Evolutionary conservation across 2,113 vertebrate genomes (phyloP).

Genomic region (Pionites leucogaster): DNA sequence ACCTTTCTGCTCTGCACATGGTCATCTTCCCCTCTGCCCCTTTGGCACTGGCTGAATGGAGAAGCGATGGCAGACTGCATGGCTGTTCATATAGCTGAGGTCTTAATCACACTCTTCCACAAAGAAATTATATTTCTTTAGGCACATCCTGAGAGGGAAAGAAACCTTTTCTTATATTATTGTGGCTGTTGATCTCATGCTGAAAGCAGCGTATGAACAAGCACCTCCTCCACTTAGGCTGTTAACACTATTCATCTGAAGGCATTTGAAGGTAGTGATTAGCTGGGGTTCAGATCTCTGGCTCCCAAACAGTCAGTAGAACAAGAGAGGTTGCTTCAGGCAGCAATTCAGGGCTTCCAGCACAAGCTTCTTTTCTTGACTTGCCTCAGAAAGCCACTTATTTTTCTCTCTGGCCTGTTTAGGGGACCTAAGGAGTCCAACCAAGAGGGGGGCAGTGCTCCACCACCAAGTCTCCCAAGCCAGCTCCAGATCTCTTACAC

Average conservation of each 20-base stretch:
- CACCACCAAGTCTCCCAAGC: not conserved
- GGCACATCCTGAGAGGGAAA: not conserved
- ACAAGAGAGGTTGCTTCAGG: not conserved
- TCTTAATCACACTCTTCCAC: not conserved
- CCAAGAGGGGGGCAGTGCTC: fast-evolving
- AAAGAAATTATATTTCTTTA: not conserved
- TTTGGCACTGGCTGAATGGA: fast-evolving
- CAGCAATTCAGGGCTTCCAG: not conserved
- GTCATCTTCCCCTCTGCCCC: not conserved
- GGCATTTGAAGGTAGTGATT: not conserved
- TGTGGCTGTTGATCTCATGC: not conserved
- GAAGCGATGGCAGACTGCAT: not conserved
- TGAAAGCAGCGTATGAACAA: not conserved
- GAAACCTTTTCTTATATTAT: not conserved
- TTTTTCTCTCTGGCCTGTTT: not conserved
- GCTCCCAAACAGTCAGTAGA: not conserved
- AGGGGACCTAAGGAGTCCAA: not conserved
- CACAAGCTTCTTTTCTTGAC: not conserved
- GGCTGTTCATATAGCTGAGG: not conserved
- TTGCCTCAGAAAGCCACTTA: not conserved
- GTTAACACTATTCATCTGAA: not conserved
- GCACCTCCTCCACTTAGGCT: not conserved
- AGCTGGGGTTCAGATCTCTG: fast-evolving
- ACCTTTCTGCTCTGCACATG: not conserved
- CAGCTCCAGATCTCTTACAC: not conserved